Evolutionary conservation across 2,113 vertebrate genomes (phyloP).

Genomic region (Osmerus mordax): DNA sequence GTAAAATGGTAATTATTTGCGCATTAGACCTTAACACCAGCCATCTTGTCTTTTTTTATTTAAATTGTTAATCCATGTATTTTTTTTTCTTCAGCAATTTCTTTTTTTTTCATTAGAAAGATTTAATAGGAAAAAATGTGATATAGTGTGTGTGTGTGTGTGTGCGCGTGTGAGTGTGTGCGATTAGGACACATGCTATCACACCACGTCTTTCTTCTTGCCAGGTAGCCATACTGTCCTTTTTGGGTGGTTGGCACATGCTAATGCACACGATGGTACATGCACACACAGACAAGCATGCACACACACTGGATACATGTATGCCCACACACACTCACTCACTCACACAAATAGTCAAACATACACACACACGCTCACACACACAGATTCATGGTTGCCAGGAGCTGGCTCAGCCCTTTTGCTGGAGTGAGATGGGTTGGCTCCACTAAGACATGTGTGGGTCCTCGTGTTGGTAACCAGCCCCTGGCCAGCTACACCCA

Average conservation of each 20-base stretch:
- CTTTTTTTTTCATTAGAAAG: constrained; percentile 3
- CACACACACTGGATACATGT: background rate
- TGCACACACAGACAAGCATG: constrained; percentile 5
- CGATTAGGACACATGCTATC: constrained; percentile 60
- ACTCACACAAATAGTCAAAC: too few species aligned
- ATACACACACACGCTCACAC: constrained; percentile 1
- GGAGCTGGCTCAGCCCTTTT: constrained; percentile 3
- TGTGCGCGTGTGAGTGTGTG: constrained; percentile 9
- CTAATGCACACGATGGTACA: constrained; percentile 1
- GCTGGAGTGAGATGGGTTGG: background rate
- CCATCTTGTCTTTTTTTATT: background rate
- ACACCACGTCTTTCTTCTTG: constrained; percentile 40
- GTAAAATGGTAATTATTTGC: background rate
- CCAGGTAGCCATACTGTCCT: constrained; percentile 64
- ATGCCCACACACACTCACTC: background rate
- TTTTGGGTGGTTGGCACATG: constrained; percentile 47
- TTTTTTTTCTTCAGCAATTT: background rate
- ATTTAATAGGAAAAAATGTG: background rate
- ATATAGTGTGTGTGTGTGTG: background rate
- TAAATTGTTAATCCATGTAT: background rate
- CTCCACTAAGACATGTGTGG: background rate
- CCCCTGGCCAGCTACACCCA: background rate
- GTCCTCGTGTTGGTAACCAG: background rate
- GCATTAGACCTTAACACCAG: background rate
- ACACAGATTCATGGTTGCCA: background rate